Conservation (phyloP, 2,797 vertebrate species). For the Caiman crocodilus region DNA sequence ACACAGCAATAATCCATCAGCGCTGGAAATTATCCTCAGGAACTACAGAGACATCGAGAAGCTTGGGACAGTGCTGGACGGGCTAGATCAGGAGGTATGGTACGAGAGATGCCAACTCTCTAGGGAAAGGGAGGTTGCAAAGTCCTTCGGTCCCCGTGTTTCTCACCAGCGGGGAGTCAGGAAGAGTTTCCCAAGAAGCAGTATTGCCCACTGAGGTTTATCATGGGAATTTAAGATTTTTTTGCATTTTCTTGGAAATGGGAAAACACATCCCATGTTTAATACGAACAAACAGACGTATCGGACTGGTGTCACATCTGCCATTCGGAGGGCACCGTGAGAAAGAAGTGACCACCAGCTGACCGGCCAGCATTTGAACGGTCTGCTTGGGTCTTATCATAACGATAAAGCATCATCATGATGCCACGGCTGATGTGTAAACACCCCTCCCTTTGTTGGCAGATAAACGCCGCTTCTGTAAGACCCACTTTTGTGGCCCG, state of each 20-base stretch:
- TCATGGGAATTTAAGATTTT: not conserved
- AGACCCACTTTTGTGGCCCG: not conserved
- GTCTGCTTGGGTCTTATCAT: too few relatives aligned
- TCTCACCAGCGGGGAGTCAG: not conserved
- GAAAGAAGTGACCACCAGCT: too few relatives aligned
- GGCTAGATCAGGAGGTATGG: not conserved
- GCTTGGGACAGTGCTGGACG: not conserved
- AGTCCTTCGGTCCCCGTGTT: not conserved
- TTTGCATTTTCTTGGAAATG: not conserved
- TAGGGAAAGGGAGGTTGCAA: not conserved
- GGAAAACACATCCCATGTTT: not conserved
- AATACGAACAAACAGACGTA: not conserved
- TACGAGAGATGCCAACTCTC: not conserved
- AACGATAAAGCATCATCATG: too few relatives aligned
- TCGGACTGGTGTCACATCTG: too few relatives aligned
- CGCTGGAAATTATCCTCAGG: not conserved
- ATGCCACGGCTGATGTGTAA: not conserved
- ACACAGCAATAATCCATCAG: not conserved
- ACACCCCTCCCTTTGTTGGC: not conserved
- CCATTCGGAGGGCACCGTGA: too few relatives aligned
- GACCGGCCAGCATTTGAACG: too few relatives aligned
- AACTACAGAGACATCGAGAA: not conserved
- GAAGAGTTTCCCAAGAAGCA: not conserved
- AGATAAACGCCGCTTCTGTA: not conserved
- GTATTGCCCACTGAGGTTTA: not conserved